phyloP scores from a whole-genome alignment of 2,113 vertebrate genomes.

The Chlorocebus sabaeus region DNA sequence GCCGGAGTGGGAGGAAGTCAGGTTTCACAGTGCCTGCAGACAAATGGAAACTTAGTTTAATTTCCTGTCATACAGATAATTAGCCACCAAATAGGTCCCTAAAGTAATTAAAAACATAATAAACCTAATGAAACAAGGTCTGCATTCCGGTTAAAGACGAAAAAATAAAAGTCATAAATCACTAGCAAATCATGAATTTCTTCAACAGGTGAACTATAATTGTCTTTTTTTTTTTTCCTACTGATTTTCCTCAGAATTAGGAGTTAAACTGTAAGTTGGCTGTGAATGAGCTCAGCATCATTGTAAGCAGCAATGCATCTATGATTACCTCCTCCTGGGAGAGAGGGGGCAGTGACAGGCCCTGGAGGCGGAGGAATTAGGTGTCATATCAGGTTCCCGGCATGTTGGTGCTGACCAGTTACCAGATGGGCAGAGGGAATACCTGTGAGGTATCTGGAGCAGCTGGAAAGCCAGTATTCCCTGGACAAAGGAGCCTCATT shows the following conservation, averaged over 20 bases:
- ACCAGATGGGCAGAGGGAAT: neutral
- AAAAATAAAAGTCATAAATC: conserved; percentile 65
- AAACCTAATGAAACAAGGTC: conserved; percentile 61
- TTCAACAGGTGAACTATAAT: neutral
- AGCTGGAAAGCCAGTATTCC: neutral
- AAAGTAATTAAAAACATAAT: conserved; percentile 69
- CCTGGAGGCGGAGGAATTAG: neutral
- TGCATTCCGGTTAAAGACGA: conserved; percentile 40
- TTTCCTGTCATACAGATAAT: conserved; percentile 76
- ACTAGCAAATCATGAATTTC: conserved; percentile 41
- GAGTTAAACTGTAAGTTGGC: neutral
- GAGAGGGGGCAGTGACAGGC: neutral
- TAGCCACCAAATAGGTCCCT: conserved; percentile 71
- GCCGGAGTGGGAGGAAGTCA: neutral
- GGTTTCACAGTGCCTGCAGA: conserved; percentile 14
- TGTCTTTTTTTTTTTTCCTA: neutral
- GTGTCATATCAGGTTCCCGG: fast-evolving
- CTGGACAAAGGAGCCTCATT: neutral
- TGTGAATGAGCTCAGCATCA: neutral
- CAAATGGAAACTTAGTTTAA: conserved; percentile 59
- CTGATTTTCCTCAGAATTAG: neutral
- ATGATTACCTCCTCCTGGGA: fast-evolving
- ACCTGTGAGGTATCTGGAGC: neutral
- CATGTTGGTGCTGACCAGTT: neutral
- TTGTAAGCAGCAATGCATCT: neutral